A percentile compares a stretch with the other conserved stretches of the same genome.
Conservation (phyloP, 2,113 vertebrate genomes). For the Aix galericulata region DNA sequence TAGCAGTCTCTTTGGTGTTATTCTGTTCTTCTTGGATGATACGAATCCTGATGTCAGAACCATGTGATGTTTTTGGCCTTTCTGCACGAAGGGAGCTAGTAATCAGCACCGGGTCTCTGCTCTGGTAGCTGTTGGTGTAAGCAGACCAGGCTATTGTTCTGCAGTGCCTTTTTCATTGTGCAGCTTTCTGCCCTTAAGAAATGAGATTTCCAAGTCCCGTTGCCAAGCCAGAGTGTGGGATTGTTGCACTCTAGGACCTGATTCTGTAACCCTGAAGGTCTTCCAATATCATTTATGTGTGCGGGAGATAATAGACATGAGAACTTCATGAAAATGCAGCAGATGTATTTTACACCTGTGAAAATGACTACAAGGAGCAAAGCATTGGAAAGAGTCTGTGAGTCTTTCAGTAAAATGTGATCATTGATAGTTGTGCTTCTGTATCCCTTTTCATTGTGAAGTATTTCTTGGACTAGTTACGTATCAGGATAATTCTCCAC, state of each 20-base stretch:
- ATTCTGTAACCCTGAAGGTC: background rate
- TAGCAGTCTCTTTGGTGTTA: background rate
- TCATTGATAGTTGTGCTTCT: background rate
- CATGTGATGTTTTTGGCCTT: conserved; percentile 38
- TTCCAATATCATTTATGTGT: background rate
- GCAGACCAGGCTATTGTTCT: conserved; percentile 20
- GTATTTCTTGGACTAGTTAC: background rate
- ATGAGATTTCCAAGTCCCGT: background rate
- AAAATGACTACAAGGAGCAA: background rate
- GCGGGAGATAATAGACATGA: background rate
- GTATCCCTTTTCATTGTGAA: background rate
- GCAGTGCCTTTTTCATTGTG: background rate
- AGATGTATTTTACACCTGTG: background rate
- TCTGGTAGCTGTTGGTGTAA: conserved; percentile 48
- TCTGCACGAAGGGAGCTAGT: conserved; percentile 15
- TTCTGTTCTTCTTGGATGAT: conserved; percentile 33
- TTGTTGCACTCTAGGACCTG: background rate
- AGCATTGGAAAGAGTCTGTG: background rate
- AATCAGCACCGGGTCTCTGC: background rate
- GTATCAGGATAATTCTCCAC: background rate
- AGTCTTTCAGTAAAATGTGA: background rate
- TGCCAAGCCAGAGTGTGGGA: background rate
- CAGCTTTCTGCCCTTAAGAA: background rate
- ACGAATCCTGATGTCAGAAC: conserved; percentile 52
- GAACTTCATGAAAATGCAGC: background rate